phyloP scores from a whole-genome alignment of 2,888 invertebrate species.

The Aleiodes testaceus region DNA sequence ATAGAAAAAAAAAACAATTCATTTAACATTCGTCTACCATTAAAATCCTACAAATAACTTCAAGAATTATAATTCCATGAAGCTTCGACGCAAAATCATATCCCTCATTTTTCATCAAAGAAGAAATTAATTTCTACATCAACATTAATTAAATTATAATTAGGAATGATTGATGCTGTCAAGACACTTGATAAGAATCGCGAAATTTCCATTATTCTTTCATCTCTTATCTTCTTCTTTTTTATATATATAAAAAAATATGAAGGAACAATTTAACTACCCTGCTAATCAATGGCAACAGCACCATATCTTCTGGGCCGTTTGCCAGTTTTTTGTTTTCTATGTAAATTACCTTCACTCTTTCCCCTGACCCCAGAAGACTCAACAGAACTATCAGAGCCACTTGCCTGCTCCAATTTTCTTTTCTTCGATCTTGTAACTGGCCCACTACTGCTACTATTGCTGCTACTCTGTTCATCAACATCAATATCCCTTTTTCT shows the following conservation, averaged over 20 bases:
- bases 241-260: neutral
- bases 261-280: slow-evolving; percentile 5
- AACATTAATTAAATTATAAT: slow-evolving; percentile 34
- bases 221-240: too few species aligned
- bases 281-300: slow-evolving; percentile 60
- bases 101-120: neutral
- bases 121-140: slow-evolving; percentile 23
- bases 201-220: too few species aligned
- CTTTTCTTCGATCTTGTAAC: slow-evolving; percentile 68
- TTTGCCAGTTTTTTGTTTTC: slow-evolving; percentile 64
- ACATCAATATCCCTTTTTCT: slow-evolving; percentile 54
- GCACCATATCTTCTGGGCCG: slow-evolving; percentile 62
- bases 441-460: slow-evolving; percentile 57
- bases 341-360: slow-evolving; percentile 57
- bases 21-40: neutral
- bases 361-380: slow-evolving; percentile 52
- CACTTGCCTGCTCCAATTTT: slow-evolving; percentile 60
- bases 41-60: slow-evolving; percentile 6
- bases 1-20: neutral
- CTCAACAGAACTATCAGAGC: slow-evolving; percentile 53
- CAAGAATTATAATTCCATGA: neutral
- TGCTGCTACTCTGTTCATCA: slow-evolving; percentile 1
- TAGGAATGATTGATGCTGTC: slow-evolving; percentile 40
- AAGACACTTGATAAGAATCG: slow-evolving; percentile 15
- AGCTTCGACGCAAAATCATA: slow-evolving; percentile 1